Conservation (phyloP, 2,113 vertebrate genomes). For the Leptosomus discolor region DNA sequence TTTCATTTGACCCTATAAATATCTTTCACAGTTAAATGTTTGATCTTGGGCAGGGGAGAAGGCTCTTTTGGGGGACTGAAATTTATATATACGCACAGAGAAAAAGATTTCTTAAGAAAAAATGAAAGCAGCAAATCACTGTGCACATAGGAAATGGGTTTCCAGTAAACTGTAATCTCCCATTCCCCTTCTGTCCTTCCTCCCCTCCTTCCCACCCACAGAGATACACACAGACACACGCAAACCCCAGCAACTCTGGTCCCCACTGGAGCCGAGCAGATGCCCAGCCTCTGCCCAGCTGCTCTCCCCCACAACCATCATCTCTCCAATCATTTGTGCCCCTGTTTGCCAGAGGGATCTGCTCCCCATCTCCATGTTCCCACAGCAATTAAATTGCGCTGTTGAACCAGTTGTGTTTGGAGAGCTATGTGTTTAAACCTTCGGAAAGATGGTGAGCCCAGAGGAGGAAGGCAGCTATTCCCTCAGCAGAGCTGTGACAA, state of each 20-base stretch:
- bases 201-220: neutral
- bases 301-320: neutral
- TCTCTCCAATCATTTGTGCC: neutral
- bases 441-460: neutral
- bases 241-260: neutral
- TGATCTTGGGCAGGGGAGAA: neutral
- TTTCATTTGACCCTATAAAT: neutral
- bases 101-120: neutral
- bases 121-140: neutral
- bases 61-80: neutral
- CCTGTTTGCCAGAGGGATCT: neutral
- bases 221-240: fast-evolving
- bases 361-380: neutral
- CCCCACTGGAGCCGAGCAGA: neutral
- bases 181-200: neutral
- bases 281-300: fast-evolving
- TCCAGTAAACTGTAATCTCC: neutral
- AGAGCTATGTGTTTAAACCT: neutral
- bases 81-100: neutral
- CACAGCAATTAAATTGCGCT: neutral
- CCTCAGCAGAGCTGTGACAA: neutral
- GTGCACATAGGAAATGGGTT: neutral
- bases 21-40: neutral
- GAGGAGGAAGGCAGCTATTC: neutral
- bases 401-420: neutral